Percentiles rank a stretch among this genome's conserved stretches.
These are phyloP conservation scores for Arctopsyche grandis DNA, from an alignment of 1,140 invertebrate species.

Conservation along the genomic window DNA sequence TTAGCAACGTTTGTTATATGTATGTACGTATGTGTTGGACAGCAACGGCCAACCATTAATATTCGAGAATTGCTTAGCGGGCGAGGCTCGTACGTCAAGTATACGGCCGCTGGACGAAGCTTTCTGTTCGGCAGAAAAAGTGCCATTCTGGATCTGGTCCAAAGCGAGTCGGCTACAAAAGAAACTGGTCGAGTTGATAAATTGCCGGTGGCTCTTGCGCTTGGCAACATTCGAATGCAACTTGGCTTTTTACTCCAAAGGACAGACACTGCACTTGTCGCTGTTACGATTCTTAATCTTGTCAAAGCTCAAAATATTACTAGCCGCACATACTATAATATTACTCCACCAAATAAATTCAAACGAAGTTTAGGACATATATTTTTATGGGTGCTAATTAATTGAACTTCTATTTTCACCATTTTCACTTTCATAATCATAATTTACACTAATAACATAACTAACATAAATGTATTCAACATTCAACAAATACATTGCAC, in stretches of 20 bases:
- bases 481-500: too few relatives aligned
- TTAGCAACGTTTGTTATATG: too few relatives aligned
- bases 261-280: too few relatives aligned
- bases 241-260: neutral
- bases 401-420: too few relatives aligned
- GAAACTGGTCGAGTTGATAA: conserved; percentile 8
- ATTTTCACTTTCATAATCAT: too few relatives aligned
- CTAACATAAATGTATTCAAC: too few relatives aligned
- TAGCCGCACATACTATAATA: too few relatives aligned
- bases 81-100: neutral
- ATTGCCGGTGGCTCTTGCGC: conserved; percentile 12
- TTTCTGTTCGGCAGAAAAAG: neutral
- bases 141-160: neutral
- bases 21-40: too few relatives aligned
- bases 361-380: too few relatives aligned
- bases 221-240: conserved; percentile 9
- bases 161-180: neutral
- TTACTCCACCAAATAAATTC: too few relatives aligned
- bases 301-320: neutral
- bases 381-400: too few relatives aligned
- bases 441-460: too few relatives aligned
- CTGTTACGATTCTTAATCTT: neutral
- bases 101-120: neutral
- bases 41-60: neutral
- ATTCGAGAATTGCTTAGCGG: conserved; percentile 1